Evolutionary conservation across 1,140 invertebrate genomes (phyloP), one percentile per base, ranked within the genome.

Genomic region (Lepidurus arcticus): DNA sequence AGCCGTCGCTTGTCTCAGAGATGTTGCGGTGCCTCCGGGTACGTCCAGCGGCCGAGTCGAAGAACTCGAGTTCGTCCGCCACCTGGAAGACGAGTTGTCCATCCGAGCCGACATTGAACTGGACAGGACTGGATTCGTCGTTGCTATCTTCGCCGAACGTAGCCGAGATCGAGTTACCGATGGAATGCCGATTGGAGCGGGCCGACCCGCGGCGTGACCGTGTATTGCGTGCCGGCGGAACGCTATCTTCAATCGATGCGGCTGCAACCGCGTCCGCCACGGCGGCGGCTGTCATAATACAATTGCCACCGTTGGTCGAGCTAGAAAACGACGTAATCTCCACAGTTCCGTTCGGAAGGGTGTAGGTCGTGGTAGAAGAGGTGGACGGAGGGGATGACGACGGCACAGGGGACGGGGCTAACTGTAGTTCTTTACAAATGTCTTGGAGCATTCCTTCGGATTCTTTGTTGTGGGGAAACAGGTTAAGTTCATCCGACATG

Each of bases 1-100:
- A 79, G 42, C 44, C 43, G 43, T 76, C 76, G 21, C 53, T 65
- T n/a, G 53, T 65, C 53, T 65, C 53, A n/a, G 53, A 65, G 53
- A 65, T 65, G 13, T 65, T 65, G 21, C 53, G 53, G 53, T 65
- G 53, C 0, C 53, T 10, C 13, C 53, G 53, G 3, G 5, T 47
- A 16, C 45, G 4, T 47, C 53, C 53, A 65, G 0, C 53, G 53
- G 53, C 13, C 16, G 53, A 7, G 53, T 65, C 53, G 7, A 65
- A 65, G 53, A n/a, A 65, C 16, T 65, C 53, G 16, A 65, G 13
- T 7, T 65, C 53, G 16, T 65, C 53, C 9, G 53, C 21, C 53
- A 65, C 21, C n/a, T 65, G 53, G 53, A 65, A 65, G 9, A 65
- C 53, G 16, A 65, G 13, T 16, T 65, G 53, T 7, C 53, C 53